A percentile compares a stretch with the other conserved stretches of the same genome.
Evolutionary conservation across 2,888 invertebrate genomes (phyloP).

Genomic region (Drosophila rellima): DNA sequence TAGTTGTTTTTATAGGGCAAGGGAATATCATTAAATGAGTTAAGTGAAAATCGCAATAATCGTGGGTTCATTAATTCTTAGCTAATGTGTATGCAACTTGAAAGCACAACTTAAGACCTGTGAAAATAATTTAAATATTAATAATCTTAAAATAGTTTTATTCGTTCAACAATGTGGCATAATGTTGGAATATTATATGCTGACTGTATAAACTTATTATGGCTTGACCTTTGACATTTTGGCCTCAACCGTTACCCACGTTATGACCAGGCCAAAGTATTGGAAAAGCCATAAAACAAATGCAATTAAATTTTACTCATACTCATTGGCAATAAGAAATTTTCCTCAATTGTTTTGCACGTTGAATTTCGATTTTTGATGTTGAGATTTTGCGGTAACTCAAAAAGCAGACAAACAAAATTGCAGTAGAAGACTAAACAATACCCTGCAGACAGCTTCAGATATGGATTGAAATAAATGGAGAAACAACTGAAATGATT

Average conservation of each 20-base stretch:
- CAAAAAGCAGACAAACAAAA: neutral
- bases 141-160: constrained; percentile 5
- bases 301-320: constrained; percentile 34
- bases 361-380: constrained; percentile 50
- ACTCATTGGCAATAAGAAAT: constrained; percentile 30
- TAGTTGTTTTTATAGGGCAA: neutral
- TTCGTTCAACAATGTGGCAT: constrained; percentile 14
- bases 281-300: constrained; percentile 28
- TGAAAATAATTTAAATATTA: neutral
- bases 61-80: constrained; percentile 25
- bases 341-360: constrained; percentile 23
- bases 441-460: neutral
- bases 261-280: constrained; percentile 25
- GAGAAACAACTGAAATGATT: neutral
- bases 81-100: constrained; percentile 6
- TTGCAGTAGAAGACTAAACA: neutral
- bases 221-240: constrained; percentile 9
- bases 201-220: neutral
- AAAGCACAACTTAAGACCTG: constrained; percentile 2
- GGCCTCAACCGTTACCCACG: neutral
- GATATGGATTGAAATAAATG: neutral
- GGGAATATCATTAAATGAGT: constrained; percentile 21
- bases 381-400: constrained; percentile 11
- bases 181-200: constrained; percentile 1
- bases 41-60: constrained; percentile 22